phyloP scores from a whole-genome alignment of 2,888 invertebrate species.

The Sisyra nigra region DNA sequence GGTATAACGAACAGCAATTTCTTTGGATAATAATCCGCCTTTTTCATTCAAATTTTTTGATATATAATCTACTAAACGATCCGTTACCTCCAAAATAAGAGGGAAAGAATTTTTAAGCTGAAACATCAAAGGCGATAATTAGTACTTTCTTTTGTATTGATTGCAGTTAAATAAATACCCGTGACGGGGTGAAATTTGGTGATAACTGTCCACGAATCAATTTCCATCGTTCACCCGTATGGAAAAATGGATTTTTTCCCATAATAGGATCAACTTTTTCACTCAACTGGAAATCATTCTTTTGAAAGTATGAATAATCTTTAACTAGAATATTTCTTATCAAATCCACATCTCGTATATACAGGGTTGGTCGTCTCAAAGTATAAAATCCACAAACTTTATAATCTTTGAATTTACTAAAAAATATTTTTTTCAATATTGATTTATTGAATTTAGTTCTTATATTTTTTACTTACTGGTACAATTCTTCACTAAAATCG shows the following conservation, averaged over 20 bases:
- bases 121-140: too few relatives aligned
- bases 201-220: neutral
- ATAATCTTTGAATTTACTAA: neutral
- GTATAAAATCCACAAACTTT: neutral
- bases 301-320: conserved; percentile 1
- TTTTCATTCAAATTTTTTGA: neutral
- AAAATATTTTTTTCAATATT: neutral
- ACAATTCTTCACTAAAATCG: too few relatives aligned
- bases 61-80: conserved; percentile 3
- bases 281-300: conserved; percentile 9
- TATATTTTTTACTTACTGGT: too few relatives aligned
- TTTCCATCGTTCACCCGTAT: conserved; percentile 16
- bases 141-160: neutral
- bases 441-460: too few relatives aligned
- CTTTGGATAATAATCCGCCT: conserved; percentile 9
- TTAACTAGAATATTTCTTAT: conserved; percentile 1
- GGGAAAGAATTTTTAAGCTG: conserved; percentile 1
- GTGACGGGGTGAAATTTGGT: neutral
- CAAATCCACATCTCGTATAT: neutral
- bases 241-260: conserved; percentile 18
- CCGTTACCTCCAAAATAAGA: neutral
- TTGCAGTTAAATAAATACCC: neutral
- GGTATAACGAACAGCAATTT: conserved; percentile 10
- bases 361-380: neutral
- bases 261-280: conserved; percentile 16